These are phyloP conservation scores for Syrista parreyssii DNA, from an alignment of 2,888 invertebrate species.

Conservation along the genomic window DNA sequence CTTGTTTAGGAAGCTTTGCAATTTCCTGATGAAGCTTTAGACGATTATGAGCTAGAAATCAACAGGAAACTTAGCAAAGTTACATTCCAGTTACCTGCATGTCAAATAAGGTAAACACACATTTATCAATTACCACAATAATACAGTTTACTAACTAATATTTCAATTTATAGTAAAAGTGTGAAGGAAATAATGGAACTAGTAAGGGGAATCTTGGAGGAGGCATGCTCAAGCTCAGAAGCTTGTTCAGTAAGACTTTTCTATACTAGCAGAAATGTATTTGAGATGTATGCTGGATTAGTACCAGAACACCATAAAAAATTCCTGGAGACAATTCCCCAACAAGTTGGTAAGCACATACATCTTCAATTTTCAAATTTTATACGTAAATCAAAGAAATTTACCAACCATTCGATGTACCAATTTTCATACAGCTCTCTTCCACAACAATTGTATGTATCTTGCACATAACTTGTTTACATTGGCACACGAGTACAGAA, in stretches of 20 bases:
- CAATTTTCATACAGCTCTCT: conserved; percentile 72
- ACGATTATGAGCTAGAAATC: conserved; percentile 33
- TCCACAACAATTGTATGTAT: conserved; percentile 93
- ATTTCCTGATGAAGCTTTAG: conserved; percentile 33
- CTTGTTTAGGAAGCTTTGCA: conserved; percentile 33
- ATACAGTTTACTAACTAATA: conserved; percentile 50
- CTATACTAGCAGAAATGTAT: conserved; percentile 77
- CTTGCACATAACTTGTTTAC: conserved; percentile 80
- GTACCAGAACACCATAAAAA: conserved; percentile 85
- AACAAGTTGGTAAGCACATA: conserved; percentile 78
- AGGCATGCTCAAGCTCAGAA: conserved; percentile 74
- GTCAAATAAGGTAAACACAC: conserved; percentile 67
- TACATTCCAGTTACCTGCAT: conserved; percentile 67
- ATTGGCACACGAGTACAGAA: conserved; percentile 76
- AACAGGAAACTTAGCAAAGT: conserved; percentile 52
- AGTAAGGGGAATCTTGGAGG: conserved; percentile 74
- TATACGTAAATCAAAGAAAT: background rate
- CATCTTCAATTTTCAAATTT: background rate
- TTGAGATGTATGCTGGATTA: conserved; percentile 81
- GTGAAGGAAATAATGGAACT: conserved; percentile 75
- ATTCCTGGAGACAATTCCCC: conserved; percentile 85
- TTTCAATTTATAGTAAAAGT: conserved; percentile 68
- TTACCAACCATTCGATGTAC: conserved; percentile 11
- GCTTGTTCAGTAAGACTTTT: conserved; percentile 75
- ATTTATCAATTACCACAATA: conserved; percentile 3